Conservation (phyloP, 2,797 vertebrate genomes). For the Parauchenoglanis ngamensis region DNA sequence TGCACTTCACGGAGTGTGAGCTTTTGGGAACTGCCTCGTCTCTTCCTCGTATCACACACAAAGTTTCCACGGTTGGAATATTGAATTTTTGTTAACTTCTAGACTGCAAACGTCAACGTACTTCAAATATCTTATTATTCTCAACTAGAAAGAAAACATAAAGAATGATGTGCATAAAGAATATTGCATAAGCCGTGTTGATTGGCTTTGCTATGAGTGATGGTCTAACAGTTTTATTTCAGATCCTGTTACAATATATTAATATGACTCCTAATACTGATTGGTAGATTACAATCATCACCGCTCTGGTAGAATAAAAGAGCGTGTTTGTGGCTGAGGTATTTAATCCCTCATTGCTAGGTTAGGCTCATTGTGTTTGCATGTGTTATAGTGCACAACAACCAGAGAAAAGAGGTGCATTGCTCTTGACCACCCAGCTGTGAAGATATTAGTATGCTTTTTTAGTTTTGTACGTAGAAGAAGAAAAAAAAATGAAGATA, state of each 20-base stretch:
- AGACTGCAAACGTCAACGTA: background rate
- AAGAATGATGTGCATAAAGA: too few relatives aligned
- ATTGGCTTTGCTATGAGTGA: background rate
- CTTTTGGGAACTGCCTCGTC: background rate
- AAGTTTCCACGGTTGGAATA: background rate
- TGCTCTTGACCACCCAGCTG: background rate
- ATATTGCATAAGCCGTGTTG: background rate
- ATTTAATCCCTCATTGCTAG: background rate
- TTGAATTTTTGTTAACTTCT: background rate
- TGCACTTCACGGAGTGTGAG: background rate
- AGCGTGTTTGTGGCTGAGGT: background rate
- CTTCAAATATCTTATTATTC: background rate
- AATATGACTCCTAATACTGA: background rate
- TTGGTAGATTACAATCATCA: background rate
- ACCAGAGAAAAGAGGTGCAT: background rate
- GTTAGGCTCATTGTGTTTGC: too few relatives aligned
- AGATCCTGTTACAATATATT: background rate
- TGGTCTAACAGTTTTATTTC: background rate
- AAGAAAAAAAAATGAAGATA: background rate
- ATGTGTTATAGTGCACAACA: background rate
- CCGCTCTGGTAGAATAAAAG: background rate
- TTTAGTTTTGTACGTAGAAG: background rate
- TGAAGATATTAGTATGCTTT: background rate
- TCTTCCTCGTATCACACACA: background rate
- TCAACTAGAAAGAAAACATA: background rate